Conservation (phyloP, 1,140 invertebrate species). For the Euglossa dilemma region DNA sequence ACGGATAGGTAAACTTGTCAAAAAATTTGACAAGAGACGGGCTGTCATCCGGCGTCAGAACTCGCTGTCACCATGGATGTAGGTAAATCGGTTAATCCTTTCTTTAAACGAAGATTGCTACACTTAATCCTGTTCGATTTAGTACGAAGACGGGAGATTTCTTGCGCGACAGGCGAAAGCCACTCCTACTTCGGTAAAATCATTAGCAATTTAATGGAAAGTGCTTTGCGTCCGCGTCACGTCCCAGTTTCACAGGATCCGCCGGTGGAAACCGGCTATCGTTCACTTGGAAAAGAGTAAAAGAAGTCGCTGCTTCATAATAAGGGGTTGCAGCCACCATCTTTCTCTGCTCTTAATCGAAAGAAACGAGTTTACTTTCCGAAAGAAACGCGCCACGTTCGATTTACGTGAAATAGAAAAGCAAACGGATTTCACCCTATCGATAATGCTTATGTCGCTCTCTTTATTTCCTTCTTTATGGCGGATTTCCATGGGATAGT, state of each 20-base stretch:
- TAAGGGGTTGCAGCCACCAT: slow-evolving; percentile 33
- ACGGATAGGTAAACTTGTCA: too few species aligned
- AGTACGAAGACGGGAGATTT: slow-evolving; percentile 22
- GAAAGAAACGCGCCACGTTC: not conserved
- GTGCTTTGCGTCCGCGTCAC: slow-evolving; percentile 13
- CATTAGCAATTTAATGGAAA: slow-evolving; percentile 65
- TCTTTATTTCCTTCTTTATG: too few species aligned
- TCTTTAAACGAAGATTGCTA: not conserved
- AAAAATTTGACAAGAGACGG: too few species aligned
- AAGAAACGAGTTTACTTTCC: not conserved
- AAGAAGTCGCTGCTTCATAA: slow-evolving; percentile 28
- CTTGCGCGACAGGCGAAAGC: slow-evolving; percentile 1
- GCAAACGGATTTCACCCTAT: too few species aligned
- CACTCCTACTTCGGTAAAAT: slow-evolving; percentile 37
- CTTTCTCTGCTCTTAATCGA: not conserved
- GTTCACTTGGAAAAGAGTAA: not conserved
- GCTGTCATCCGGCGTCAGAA: not conserved
- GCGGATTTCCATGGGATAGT: too few species aligned
- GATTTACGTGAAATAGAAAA: not conserved
- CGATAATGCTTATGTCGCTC: too few species aligned
- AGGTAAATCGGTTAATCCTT: slow-evolving; percentile 22
- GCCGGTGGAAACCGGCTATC: slow-evolving; percentile 19
- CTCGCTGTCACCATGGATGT: not conserved
- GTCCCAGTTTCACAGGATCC: slow-evolving; percentile 37
- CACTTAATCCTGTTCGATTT: slow-evolving; percentile 15